Percentiles rank a stretch among this genome's conserved stretches.
Evolutionary conservation across 2,113 vertebrate species (phyloP).

Genomic region (Prunella himalayana): DNA sequence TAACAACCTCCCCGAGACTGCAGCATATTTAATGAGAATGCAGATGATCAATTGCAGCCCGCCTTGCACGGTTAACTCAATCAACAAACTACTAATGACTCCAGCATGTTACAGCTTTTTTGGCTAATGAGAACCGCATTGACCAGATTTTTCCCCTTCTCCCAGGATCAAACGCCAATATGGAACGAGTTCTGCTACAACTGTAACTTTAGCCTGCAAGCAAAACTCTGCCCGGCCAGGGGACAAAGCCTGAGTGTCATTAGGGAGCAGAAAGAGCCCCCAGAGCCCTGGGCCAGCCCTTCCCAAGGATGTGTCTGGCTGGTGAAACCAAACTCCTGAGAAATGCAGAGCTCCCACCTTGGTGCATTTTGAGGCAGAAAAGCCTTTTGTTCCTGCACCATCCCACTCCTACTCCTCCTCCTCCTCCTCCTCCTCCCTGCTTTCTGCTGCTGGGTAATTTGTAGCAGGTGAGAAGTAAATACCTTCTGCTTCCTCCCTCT

Average conservation of each 20-base stretch:
- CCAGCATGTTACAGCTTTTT: constrained; percentile 45
- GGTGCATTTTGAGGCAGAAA: not conserved
- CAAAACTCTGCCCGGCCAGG: not conserved
- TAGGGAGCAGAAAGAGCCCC: not conserved
- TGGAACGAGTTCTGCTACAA: constrained; percentile 38
- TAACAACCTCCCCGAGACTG: not conserved
- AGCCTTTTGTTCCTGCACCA: constrained; percentile 2
- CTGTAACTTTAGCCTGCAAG: constrained; percentile 37
- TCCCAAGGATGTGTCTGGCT: not conserved
- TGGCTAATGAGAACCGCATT: constrained; percentile 47
- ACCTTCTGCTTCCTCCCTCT: not conserved
- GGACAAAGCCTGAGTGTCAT: not conserved
- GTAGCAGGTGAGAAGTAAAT: constrained; percentile 36
- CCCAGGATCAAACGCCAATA: constrained; percentile 48
- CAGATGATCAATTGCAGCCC: constrained; percentile 59
- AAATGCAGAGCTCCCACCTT: not conserved
- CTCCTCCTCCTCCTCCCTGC: not conserved
- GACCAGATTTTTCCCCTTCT: constrained; percentile 23
- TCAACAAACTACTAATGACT: constrained; percentile 59
- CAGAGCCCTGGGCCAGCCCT: not conserved
- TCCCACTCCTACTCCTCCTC: not conserved
- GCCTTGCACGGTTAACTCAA: constrained; percentile 57
- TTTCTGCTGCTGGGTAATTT: constrained; percentile 12
- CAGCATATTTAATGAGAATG: constrained; percentile 49
- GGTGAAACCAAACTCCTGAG: not conserved